Base-by-base conservation (phyloP, 2,113 vertebrate genomes). In the Notiomystis cincta region DNA sequence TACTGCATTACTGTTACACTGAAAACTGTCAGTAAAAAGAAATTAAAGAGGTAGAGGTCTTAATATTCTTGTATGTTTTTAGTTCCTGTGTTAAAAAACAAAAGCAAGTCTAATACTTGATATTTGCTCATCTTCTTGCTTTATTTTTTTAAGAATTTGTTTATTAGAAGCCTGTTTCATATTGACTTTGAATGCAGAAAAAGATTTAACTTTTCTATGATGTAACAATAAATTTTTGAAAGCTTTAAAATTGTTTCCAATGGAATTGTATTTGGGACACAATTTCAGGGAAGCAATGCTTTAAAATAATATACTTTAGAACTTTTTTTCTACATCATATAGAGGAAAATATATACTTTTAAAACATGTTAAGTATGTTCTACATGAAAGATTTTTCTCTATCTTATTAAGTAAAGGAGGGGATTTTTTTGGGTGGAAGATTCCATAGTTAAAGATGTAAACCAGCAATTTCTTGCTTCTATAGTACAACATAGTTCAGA, bases 391-490 rank as follows among this genome's bases (percentile, higher is more conserved):
- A 89, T 95, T 98, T 97, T 87, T 75, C 89, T 95, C 95, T 96
- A 82, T 96, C 96, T 97, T 98, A 96, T 95, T 97, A 97, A 97
- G 95, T 96, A 97, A 97, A 97, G 95, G 95, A 97, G 95, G 89
- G 88, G 28, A 20, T 23, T 31, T 67, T 97, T 97, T 97, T 82
- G 89, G 89, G 95, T 97, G 91, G 94, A 96, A 98, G 95, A 96
- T 93, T 97, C 96, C 95, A 91, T 98, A 96, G 96, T 97, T 98
- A 98, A 97, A 98, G 97, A 98, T 94, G 98, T 98, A 98, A 98
- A 98, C 98, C 98, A 97, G 98, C 98, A 98, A 98, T 98, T 98
- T 98, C 98, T 98, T 98, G 97, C 95, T 98, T 98, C 98, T 98
- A 98, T 97, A 98, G 98, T 96, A 97, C 97, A 98, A 98, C 98